Evolutionary conservation across 2,888 invertebrate species (phyloP).

Genomic region (Zele albiditarsus): DNA sequence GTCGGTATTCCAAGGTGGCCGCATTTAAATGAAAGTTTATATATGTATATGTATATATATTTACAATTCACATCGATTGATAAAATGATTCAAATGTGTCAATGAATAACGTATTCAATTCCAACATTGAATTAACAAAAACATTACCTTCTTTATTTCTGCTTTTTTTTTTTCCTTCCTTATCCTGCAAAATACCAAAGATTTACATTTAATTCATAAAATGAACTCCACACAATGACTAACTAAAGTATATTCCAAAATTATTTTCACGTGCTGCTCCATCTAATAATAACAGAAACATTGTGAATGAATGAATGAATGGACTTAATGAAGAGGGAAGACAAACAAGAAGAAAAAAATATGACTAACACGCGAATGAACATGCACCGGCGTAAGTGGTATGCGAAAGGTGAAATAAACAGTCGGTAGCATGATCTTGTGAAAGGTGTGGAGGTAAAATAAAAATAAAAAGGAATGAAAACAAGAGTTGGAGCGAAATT

Average conservation of each 20-base stretch:
- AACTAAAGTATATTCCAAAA: not conserved
- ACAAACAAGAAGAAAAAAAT: not conserved
- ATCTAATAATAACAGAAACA: not conserved
- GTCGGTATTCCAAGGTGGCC: conserved; percentile 15
- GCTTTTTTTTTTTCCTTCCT: conserved; percentile 89
- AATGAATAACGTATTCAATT: conserved; percentile 5
- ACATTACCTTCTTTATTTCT: conserved; percentile 90
- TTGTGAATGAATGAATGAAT: not conserved
- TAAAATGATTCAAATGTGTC: conserved; percentile 32
- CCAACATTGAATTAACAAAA: not conserved
- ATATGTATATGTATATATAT: not conserved
- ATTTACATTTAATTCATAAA: conserved; percentile 31
- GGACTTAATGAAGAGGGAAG: not conserved
- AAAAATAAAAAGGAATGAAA: not conserved
- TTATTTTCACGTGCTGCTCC: conserved; percentile 8
- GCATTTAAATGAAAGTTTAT: conserved; percentile 17
- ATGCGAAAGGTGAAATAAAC: not conserved
- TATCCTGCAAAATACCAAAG: conserved; percentile 80
- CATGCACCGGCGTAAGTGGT: too few relatives aligned
- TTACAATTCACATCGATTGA: not conserved
- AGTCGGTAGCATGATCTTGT: not conserved
- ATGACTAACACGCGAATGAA: not conserved
- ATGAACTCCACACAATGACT: not conserved
- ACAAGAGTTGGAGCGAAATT: not conserved
- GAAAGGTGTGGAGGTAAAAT: not conserved